Evolutionary conservation across 2,113 vertebrate genomes (phyloP).

Genomic region (Cacatua alba): DNA sequence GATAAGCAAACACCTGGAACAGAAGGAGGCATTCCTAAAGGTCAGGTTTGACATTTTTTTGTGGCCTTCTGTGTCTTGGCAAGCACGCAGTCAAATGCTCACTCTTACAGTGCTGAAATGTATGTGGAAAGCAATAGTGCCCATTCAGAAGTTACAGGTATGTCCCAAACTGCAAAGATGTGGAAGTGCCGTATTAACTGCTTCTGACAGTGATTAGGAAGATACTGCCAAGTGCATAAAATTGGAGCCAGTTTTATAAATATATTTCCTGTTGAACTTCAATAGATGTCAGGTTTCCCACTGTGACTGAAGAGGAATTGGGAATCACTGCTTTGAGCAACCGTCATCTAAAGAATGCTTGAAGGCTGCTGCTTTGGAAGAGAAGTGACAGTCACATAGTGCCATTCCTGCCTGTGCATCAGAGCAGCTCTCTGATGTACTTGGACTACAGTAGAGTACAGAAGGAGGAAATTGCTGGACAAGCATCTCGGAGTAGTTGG

Average conservation of each 20-base stretch:
- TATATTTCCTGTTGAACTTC: conserved; percentile 15
- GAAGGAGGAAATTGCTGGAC: neutral
- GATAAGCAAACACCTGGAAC: conserved; percentile 98
- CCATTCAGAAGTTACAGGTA: neutral
- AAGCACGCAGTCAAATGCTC: neutral
- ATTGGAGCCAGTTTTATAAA: conserved; percentile 19
- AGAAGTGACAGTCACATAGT: neutral
- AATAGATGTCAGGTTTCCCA: neutral
- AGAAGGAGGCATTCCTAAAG: conserved; percentile 98
- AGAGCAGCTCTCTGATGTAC: neutral
- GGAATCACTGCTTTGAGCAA: conserved; percentile 11
- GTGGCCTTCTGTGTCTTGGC: neutral
- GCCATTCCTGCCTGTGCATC: neutral
- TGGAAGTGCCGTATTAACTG: neutral
- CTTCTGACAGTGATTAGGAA: neutral
- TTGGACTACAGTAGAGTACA: neutral
- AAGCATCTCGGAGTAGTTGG: neutral
- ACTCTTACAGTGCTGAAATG: neutral
- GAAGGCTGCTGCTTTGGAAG: neutral
- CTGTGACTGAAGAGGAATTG: neutral
- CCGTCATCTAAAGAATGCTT: neutral
- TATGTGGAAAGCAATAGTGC: neutral
- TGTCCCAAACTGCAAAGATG: neutral
- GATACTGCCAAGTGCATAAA: neutral
- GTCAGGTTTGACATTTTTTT: conserved; percentile 54